Base-by-base conservation (phyloP, 2,113 vertebrate genomes). In the Potamarius usumacintae region DNA sequence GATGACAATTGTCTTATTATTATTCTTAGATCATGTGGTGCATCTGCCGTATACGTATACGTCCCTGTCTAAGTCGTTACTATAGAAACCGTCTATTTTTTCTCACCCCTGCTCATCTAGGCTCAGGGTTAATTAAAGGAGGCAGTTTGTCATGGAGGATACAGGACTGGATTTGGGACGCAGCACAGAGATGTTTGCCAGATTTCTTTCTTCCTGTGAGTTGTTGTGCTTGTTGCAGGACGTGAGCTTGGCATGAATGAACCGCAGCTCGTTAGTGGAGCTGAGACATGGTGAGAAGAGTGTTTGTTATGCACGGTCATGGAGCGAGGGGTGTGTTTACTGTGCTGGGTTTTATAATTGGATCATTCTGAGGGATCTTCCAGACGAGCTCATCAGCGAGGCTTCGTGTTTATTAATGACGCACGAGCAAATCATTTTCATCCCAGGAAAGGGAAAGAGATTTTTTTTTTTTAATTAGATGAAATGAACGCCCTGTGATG, bases 221-320 rank as follows among this genome's bases (percentile, higher is more conserved):
- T 42, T 42, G 42, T 42, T 42, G 30, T 48, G 69, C 9, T 20
- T 9, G 34, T 17, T 42, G 17, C 85, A 90, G 83, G 48, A 55
- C 20, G 86, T 80, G 86, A 80, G 87, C 89, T 78, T 67, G 74
- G 71, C 8, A 52, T 69, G 82, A 62, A 86, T 81, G 52, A 77
- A 60, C 53, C 87, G 34, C 14, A 80, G 82, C 71, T 83, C 20
- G 53, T 88, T 85, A 85, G 82, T 4, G n/a, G 27, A 87, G 90
- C 88, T 88, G 85, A 50, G 81, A 72, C 60, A 76, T 63, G 25
- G 58, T 11, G 89, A 90, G 88, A 89, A 89, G 88, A 63, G 55
- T 82, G 88, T 80, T 85, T 88, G 55, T 89, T 81, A 81, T 89
- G 85, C 57, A 14, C 76, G n/a, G 82, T n/a, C 65, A 55, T 81